Conservation (phyloP, 1,140 invertebrate species). For the Drosophila subobscura region DNA sequence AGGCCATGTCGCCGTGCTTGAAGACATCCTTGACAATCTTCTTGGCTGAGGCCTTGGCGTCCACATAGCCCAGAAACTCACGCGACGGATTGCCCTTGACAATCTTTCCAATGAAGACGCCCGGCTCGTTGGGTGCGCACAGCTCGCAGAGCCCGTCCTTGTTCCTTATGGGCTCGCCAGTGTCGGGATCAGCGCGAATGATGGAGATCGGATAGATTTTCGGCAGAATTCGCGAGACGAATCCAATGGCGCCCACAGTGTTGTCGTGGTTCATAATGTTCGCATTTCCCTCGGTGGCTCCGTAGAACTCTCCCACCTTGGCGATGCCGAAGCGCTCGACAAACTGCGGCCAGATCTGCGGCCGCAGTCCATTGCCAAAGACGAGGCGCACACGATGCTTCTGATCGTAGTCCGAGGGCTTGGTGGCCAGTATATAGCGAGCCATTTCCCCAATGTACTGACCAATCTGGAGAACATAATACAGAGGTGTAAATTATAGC, state of each 20-base stretch:
- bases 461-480: slow-evolving; percentile 54
- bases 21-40: slow-evolving; percentile 97
- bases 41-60: slow-evolving; percentile 95
- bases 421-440: slow-evolving; percentile 96
- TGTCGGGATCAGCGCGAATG: slow-evolving; percentile 92
- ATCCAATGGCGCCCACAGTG: slow-evolving; percentile 96
- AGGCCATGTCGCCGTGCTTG: slow-evolving; percentile 93
- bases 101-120: slow-evolving; percentile 98
- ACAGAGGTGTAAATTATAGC: not conserved
- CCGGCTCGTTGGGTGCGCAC: slow-evolving; percentile 92
- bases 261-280: slow-evolving; percentile 97
- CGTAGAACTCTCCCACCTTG: slow-evolving; percentile 96
- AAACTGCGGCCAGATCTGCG: slow-evolving; percentile 97
- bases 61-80: slow-evolving; percentile 96
- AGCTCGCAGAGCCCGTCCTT: slow-evolving; percentile 91
- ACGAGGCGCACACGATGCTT: slow-evolving; percentile 93
- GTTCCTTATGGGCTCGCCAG: slow-evolving; percentile 92
- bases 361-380: slow-evolving; percentile 97
- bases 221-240: slow-evolving; percentile 94
- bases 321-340: slow-evolving; percentile 94
- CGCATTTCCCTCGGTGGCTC: slow-evolving; percentile 98
- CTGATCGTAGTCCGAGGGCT: slow-evolving; percentile 90
- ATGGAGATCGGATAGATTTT: slow-evolving; percentile 94
- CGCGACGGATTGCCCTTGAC: slow-evolving; percentile 91
- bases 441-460: slow-evolving; percentile 99